Percentiles rank a stretch among this genome's conserved stretches.
phyloP scores from a whole-genome alignment of 2,113 vertebrate genomes.

The Vicugna pacos region DNA sequence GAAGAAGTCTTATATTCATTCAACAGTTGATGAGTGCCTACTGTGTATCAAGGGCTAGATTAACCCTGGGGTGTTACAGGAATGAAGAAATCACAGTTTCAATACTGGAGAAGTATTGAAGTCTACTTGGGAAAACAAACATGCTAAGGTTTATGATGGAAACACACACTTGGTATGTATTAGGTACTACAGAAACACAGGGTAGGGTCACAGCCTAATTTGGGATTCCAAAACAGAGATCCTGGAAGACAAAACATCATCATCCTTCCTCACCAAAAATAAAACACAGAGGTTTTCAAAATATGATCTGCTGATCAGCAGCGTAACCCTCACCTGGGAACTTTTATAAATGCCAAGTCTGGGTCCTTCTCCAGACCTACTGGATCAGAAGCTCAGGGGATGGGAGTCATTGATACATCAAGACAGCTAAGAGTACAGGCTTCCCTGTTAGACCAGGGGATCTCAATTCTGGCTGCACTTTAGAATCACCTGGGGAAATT shows the following conservation, averaged over 20 bases:
- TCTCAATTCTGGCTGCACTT: not conserved
- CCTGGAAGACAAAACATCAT: not conserved
- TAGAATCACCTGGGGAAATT: not conserved
- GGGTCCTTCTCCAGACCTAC: not conserved
- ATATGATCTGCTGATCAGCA: not conserved
- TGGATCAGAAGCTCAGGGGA: not conserved
- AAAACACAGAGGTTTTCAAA: not conserved
- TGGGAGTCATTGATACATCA: not conserved
- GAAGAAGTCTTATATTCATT: not conserved
- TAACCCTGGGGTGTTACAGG: not conserved
- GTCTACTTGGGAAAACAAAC: not conserved
- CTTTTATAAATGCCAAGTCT: not conserved
- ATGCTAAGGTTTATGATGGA: not conserved
- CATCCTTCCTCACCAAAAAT: not conserved
- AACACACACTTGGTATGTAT: accelerated
- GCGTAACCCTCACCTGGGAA: not conserved
- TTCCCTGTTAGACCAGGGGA: not conserved
- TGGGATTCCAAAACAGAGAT: not conserved
- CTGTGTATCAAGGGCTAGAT: not conserved
- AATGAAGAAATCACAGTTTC: not conserved
- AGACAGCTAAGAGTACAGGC: not conserved
- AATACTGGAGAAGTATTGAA: not conserved
- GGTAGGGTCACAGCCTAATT: not conserved
- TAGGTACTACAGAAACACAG: not conserved
- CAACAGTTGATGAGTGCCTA: not conserved